A percentile compares a stretch with the other conserved stretches of the same genome.
phyloP scores from a whole-genome alignment of 1,140 invertebrate species.

The Odontomachus brunneus region DNA sequence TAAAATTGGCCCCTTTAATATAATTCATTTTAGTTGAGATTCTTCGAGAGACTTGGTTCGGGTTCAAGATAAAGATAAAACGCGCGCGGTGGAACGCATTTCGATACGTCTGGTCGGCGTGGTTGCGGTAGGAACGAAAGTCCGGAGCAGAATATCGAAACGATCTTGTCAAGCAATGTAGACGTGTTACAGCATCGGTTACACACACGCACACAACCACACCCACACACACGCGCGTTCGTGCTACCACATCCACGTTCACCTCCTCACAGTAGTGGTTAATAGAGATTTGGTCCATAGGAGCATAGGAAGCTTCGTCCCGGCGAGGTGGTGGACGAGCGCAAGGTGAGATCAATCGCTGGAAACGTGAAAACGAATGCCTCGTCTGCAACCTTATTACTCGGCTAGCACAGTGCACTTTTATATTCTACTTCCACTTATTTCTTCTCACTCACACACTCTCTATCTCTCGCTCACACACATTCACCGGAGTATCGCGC shows the following conservation, averaged over 20 bases:
- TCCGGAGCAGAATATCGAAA: conserved; percentile 1
- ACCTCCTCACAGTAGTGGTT: conserved; percentile 45
- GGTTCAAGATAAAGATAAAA: conserved; percentile 55
- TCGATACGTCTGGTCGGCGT: conserved; percentile 15
- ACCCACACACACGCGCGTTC: conserved; percentile 75
- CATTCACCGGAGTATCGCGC: conserved; percentile 68
- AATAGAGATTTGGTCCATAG: conserved; percentile 87
- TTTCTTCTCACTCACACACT: conserved; percentile 61
- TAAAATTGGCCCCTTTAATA: conserved; percentile 33
- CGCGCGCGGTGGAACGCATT: conserved; percentile 43
- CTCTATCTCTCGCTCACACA: conserved; percentile 66
- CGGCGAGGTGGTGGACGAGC: conserved; percentile 95
- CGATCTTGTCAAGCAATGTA: conserved; percentile 13
- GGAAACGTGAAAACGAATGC: conserved; percentile 75
- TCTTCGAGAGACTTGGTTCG: conserved; percentile 44
- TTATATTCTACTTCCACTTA: conserved; percentile 51
- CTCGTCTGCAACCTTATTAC: conserved; percentile 81
- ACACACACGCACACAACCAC: conserved; percentile 75
- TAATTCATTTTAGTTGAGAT: conserved; percentile 47
- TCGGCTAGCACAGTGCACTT: conserved; percentile 71
- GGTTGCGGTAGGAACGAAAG: background rate
- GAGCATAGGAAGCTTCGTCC: conserved; percentile 95
- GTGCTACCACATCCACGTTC: too few relatives aligned
- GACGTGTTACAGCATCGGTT: conserved; percentile 44
- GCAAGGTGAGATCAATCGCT: conserved; percentile 92